These are phyloP conservation scores for Caprella mutica DNA, from an alignment of 2,888 invertebrate species.

Conservation along the genomic window DNA sequence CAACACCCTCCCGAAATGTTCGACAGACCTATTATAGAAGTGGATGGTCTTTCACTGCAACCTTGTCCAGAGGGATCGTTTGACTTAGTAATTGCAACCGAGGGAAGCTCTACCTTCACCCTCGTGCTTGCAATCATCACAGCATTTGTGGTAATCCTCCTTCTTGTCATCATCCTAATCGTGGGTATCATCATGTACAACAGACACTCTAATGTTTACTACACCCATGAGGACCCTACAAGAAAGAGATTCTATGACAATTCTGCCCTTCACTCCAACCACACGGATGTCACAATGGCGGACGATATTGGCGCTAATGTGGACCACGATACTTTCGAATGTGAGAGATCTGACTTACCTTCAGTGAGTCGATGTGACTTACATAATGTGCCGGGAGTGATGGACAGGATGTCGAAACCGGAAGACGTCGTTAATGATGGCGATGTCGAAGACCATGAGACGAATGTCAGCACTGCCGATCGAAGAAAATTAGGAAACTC, in stretches of 20 bases:
- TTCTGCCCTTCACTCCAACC: conserved; percentile 29
- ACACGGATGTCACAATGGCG: conserved; percentile 30
- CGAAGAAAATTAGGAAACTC: no score
- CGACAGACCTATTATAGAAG: conserved; percentile 30
- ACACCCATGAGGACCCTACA: conserved; percentile 62
- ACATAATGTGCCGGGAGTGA: no score
- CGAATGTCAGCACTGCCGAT: no score
- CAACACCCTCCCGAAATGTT: conserved; percentile 29
- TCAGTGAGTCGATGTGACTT: no score
- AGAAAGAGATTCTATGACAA: conserved; percentile 31
- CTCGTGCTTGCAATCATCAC: conserved; percentile 40
- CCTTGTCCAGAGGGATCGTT: conserved; percentile 32
- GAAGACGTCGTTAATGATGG: no score
- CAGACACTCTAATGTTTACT: conserved; percentile 60
- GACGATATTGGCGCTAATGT: conserved; percentile 29
- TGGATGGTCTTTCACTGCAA: conserved; percentile 28
- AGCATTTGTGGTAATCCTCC: conserved; percentile 46
- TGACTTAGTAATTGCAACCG: conserved; percentile 22
- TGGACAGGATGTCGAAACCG: no score
- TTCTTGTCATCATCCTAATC: conserved; percentile 45
- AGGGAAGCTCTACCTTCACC: conserved; percentile 23
- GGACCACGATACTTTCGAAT: no score
- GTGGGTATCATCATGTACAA: conserved; percentile 52
- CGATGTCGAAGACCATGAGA: no score
- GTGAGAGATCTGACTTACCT: no score